Percentiles rank a stretch among this genome's conserved stretches.
Conservation (phyloP, 2,113 vertebrate species). For the Rousettus leschenaultii region DNA sequence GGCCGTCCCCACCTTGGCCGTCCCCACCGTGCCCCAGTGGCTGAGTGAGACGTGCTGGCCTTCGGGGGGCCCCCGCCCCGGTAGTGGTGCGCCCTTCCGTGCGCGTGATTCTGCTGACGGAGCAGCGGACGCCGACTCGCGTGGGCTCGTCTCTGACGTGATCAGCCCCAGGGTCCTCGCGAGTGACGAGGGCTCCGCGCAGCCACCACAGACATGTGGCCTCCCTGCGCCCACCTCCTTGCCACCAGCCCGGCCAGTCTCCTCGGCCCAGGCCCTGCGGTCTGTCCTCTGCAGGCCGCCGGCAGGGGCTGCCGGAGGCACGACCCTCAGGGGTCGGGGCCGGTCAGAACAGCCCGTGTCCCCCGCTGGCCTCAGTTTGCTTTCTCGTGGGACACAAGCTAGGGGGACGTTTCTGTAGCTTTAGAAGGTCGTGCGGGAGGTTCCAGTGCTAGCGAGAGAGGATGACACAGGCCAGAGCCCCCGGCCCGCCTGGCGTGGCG, state of each 20-base stretch:
- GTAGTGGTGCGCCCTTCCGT: not conserved
- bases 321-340: too few relatives aligned
- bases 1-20: not conserved
- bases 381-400: not conserved
- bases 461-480: too few relatives aligned
- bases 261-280: rapidly evolving
- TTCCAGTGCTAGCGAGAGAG: too few relatives aligned
- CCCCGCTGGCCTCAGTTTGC: not conserved
- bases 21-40: not conserved
- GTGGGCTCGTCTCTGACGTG: not conserved
- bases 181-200: not conserved
- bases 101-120: too few relatives aligned
- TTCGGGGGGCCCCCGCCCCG: not conserved
- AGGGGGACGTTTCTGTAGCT: too few relatives aligned
- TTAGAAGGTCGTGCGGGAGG: not conserved
- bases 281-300: not conserved
- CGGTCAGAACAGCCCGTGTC: not conserved
- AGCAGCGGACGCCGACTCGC: rapidly evolving
- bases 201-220: not conserved
- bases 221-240: not conserved
- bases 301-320: not conserved
- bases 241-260: not conserved
- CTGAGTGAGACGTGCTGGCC: not conserved
- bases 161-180: rapidly evolving
- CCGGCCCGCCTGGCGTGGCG: too few relatives aligned